Evolutionary conservation across 2,888 invertebrate genomes (phyloP), one percentile per base, ranked within the genome.

Genomic region (Drosophila demipolita): DNA sequence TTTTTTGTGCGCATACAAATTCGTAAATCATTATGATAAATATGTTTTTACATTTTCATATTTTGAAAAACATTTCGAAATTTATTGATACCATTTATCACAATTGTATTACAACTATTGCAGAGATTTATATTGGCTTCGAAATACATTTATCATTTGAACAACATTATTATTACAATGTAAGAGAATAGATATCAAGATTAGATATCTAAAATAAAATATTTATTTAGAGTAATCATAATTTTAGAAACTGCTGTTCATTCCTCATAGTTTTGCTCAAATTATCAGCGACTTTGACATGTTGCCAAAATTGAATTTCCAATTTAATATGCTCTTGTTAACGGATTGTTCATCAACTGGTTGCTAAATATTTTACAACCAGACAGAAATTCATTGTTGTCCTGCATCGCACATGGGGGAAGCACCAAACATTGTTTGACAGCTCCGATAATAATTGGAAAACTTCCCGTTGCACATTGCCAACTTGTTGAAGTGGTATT

Each of bases 41-140:
- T 68, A n/a, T 57, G 58, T 49, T 55, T 7, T 26, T 33, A 20
- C n/a, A 54, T 59, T 26, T 29, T 6, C 15, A 29, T 42, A 9
- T n/a, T 23, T 40, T 5, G 60, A 23, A 42, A 60, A n/a, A 29
- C 4, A 20, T 1, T 23, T 29, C 35, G 6, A 15, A 57, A 67
- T 67, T 67, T 68, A 67, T 67, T 68, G 69, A 58, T 68, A 58
- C n/a, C 57, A 67, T 67, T 67, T 58, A 67, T 67, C 67, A 68
- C 29, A 50, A 50, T 49, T n/a, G 23, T 50, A 36, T 36, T 50
- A 36, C 35, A 2, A 48, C 11, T 17, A 20, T 60, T 33, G 26
- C 35, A 15, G 1, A 7, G 20, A 52, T 40, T 42, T 29, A 9
- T 35, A 26, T 38, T 26, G 23, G 29, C 40, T 26, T 58, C 49